These are phyloP conservation scores for Enhydra lutris DNA, from an alignment of 2,113 vertebrate genomes.

Conservation along the genomic window DNA sequence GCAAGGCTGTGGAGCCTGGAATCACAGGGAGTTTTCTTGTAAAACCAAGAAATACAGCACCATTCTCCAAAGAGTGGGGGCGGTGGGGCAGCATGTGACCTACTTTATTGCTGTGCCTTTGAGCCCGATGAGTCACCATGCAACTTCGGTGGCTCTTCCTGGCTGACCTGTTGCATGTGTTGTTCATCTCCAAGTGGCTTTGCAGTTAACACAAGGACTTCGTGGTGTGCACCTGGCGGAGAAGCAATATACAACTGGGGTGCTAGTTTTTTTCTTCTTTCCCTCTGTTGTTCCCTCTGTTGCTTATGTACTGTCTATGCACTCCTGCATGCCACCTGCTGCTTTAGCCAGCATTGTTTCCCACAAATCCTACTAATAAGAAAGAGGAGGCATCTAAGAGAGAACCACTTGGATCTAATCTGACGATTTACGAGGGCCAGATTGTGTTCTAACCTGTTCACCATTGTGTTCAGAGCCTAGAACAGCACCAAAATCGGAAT, in stretches of 20 bases:
- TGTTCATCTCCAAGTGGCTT: constrained; percentile 23
- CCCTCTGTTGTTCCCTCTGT: background rate
- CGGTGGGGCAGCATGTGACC: background rate
- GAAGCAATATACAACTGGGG: background rate
- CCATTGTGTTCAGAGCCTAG: background rate
- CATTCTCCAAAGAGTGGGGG: background rate
- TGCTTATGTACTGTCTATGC: background rate
- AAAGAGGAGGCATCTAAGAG: background rate
- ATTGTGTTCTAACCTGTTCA: background rate
- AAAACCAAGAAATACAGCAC: background rate
- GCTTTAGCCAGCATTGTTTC: background rate
- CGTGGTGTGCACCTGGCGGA: background rate
- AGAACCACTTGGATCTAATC: background rate
- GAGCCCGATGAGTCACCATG: constrained; percentile 6
- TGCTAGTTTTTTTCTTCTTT: constrained; percentile 14
- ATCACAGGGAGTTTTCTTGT: constrained; percentile 55
- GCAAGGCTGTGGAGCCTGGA: background rate
- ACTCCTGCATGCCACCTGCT: accelerated
- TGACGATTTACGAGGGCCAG: background rate
- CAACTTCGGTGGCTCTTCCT: constrained; percentile 14
- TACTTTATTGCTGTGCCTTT: constrained; percentile 43
- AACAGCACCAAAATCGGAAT: background rate
- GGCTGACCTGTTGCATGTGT: constrained; percentile 5
- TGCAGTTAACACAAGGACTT: constrained; percentile 9
- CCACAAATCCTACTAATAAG: background rate